Evolutionary conservation across 2,888 invertebrate species (phyloP), one percentile per base, ranked within the genome.

Genomic region (Andrena fulva): DNA sequence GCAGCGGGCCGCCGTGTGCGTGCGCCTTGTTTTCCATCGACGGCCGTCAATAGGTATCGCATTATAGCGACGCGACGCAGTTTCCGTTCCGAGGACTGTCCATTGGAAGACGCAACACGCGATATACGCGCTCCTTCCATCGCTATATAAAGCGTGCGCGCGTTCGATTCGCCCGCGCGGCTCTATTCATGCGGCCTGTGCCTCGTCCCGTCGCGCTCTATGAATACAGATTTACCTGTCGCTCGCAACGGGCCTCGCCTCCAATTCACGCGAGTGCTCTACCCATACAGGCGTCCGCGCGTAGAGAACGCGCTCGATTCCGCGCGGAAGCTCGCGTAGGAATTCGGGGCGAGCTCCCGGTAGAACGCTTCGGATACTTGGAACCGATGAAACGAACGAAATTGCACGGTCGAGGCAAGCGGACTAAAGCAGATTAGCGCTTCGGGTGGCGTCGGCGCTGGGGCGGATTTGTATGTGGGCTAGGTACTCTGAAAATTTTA

Each of bases 111-210:
- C 84, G 85, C 85, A 84, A 79, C 82, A 81, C 73, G 66, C 75
- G 80, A 80, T 73, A 76, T 56, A 77, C 69, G 59, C 67, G 63
- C 77, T 73, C 64, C 59, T 69, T 63, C 76, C 76, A 80, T 80
- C 33, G 59, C 86, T 87, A 87, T 87, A 87, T 87, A 87, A 87
- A 87, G 86, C 87, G 76, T 64, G 77, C 69, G 64, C 50, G 42
- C 56, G 56, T 75, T 52, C 67, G 73, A 70, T 31, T 62, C 68
- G 75, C 33, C 76, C 77, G 77, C 52, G 77, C 52, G 73, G 7
- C 66, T 50, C 80, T 70, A 73, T 80, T 69, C 77, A 68, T 63
- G 77, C 77, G 66, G 35, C 62, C 24, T 10, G 54, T 50, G 60
- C 56, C 56, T 79, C 78, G 62, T 59, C 56, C 68, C 66, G 74